Percentiles rank a stretch among this genome's conserved stretches.
phyloP scores from a whole-genome alignment of 2,797 vertebrate genomes.

The Siniperca undulata region DNA sequence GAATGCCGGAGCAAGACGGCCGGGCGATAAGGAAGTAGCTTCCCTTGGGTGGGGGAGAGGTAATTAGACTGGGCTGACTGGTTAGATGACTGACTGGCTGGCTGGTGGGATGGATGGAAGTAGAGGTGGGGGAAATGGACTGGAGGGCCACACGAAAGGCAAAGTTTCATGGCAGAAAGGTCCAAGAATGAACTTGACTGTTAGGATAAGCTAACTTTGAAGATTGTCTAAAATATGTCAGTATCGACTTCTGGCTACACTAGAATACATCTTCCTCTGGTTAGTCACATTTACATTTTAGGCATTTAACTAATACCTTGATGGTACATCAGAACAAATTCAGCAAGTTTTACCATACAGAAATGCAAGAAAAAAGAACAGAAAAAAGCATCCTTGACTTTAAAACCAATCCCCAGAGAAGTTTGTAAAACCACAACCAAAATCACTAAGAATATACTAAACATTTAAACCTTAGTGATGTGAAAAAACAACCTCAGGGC shows the following conservation, averaged over 20 bases:
- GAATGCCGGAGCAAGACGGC: conserved; percentile 83
- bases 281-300: not conserved
- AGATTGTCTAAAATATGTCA: not conserved
- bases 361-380: not conserved
- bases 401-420: conserved; percentile 12
- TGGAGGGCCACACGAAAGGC: conserved; percentile 10
- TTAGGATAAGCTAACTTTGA: not conserved
- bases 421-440: not conserved
- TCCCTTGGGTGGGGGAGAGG: conserved; percentile 80
- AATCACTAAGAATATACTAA: conserved; percentile 9
- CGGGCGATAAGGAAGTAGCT: conserved; percentile 81
- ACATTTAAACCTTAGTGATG: conserved; percentile 34
- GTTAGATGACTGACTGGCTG: conserved; percentile 66
- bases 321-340: not conserved
- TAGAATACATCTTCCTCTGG: conserved; percentile 4
- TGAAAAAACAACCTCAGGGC: conserved; percentile 41
- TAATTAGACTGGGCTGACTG: conserved; percentile 79
- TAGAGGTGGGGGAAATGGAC: conserved; percentile 21
- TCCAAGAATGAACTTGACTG: not conserved
- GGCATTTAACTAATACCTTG: not conserved
- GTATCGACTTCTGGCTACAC: not conserved
- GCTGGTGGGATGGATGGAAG: conserved; percentile 51
- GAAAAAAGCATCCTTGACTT: not conserved
- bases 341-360: not conserved
- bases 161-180: conserved; percentile 27